A percentile compares a stretch with the other conserved stretches of the same genome.
These are phyloP conservation scores for Cheilosia impressa DNA, from an alignment of 2,888 invertebrate species.

Conservation along the genomic window DNA sequence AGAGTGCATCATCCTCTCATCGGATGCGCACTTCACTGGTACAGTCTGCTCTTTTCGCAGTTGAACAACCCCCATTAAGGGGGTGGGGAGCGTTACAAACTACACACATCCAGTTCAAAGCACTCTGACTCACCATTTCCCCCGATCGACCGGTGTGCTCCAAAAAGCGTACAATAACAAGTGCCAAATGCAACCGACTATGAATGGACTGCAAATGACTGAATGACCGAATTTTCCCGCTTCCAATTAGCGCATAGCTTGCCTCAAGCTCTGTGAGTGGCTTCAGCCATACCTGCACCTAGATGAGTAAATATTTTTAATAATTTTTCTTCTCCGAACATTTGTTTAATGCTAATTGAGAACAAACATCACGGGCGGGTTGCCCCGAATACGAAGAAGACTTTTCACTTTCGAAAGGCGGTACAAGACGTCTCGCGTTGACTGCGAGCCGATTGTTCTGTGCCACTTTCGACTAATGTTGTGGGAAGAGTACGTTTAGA, in stretches of 20 bases:
- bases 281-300: neutral
- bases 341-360: conserved; percentile 45
- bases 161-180: neutral
- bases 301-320: conserved; percentile 37
- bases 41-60: conserved; percentile 29
- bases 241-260: conserved; percentile 44
- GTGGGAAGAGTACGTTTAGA: neutral
- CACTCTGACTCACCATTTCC: neutral
- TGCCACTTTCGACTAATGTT: conserved; percentile 8
- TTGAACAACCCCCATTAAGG: conserved; percentile 26
- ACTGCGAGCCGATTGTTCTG: neutral
- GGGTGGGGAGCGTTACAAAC: neutral
- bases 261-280: neutral
- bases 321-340: conserved; percentile 16
- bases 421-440: neutral
- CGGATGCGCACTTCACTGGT: conserved; percentile 1
- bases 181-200: conserved; percentile 18
- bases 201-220: conserved; percentile 26
- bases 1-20: conserved; percentile 4
- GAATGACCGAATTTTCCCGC: conserved; percentile 26
- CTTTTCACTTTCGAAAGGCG: conserved; percentile 5
- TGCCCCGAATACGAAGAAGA: neutral
- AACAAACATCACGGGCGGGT: conserved; percentile 21
- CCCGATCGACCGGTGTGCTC: neutral
- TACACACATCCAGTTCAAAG: conserved; percentile 2